Evolutionary conservation across 2,797 vertebrate species (phyloP), one percentile per base, ranked within the genome.

Genomic region (Sphenopsis melanotis): DNA sequence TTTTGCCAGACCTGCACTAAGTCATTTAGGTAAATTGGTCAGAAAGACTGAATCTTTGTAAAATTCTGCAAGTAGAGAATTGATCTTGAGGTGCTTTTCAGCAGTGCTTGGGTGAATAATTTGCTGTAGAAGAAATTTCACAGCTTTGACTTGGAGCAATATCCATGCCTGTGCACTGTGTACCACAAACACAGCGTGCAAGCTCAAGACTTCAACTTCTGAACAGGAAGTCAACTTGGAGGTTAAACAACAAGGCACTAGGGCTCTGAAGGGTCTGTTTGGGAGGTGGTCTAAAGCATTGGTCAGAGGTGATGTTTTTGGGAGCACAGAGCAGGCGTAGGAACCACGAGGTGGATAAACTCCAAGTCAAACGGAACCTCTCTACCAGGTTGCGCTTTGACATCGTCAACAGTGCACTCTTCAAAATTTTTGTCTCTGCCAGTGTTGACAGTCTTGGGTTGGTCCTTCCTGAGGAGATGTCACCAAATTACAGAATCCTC

Each of bases 151-250:
- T 2, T 3, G 55, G 55, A 63, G 56, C 21, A 0, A 2, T 27
- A 6, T 10, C 27, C 9, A 0, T 3, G 34, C 11, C 5, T 26
- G 34, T 24, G 34, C 56, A 18, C 23, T 36, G 56, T 2, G 2
- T 26, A 1, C 63, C 37, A 8, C 39, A n/a, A 23, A 20, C 10
- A 5, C 20, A 5, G 29, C 1, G 14, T 15, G 30, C 37, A 34
- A 17, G 26, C 20, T 26, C 1, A 1, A n/a, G 50, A 11, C 32
- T 23, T 24, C 27, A 47, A 27, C 53, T 87, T 72, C n/a, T 29
- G 0, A 44, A 12, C 22, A 15, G n/a, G 20, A 85, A 60, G 34
- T 74, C 30, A 39, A 1, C 24, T 49, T 21, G 2, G 59, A 79
- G 47, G 18, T 63, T 5, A 5, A 50, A 24, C 41, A 65, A 4